Percentiles rank a stretch among this genome's conserved stretches.
These are phyloP conservation scores for Ifrita kowaldi DNA, from an alignment of 2,113 vertebrate species.

Conservation along the genomic window DNA sequence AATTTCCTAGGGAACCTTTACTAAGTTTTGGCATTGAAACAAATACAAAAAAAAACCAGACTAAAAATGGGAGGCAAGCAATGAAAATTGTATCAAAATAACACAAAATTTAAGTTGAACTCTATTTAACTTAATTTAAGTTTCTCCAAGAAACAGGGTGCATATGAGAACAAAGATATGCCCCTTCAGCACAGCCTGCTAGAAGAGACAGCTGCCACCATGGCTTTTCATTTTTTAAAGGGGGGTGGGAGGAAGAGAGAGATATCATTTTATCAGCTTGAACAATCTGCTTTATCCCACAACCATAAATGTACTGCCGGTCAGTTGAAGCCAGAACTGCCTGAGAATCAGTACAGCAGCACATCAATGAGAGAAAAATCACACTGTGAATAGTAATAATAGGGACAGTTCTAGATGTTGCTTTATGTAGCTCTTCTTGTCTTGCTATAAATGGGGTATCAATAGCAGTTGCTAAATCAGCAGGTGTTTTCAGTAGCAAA, in stretches of 20 bases:
- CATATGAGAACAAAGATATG: not conserved
- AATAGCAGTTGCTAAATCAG: conserved; percentile 1
- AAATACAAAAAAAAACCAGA: not conserved
- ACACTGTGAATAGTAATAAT: not conserved
- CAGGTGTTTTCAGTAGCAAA: not conserved
- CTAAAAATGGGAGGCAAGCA: not conserved
- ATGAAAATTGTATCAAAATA: not conserved
- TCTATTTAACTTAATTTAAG: not conserved
- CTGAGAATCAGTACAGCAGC: not conserved
- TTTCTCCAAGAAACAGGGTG: not conserved
- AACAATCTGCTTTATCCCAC: not conserved
- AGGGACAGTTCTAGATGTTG: not conserved
- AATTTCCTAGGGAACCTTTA: not conserved
- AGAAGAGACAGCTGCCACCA: not conserved
- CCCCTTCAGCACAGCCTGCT: not conserved
- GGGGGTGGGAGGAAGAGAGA: rapidly evolving
- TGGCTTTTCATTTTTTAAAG: not conserved
- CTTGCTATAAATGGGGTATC: not conserved
- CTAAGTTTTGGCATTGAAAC: not conserved
- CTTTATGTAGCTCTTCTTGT: not conserved
- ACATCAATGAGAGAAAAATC: not conserved
- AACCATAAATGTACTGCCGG: not conserved
- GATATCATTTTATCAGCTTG: not conserved
- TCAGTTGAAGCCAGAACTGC: not conserved
- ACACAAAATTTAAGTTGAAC: not conserved